phyloP scores from a whole-genome alignment of 2,113 vertebrate species.

The Salvator merianae region DNA sequence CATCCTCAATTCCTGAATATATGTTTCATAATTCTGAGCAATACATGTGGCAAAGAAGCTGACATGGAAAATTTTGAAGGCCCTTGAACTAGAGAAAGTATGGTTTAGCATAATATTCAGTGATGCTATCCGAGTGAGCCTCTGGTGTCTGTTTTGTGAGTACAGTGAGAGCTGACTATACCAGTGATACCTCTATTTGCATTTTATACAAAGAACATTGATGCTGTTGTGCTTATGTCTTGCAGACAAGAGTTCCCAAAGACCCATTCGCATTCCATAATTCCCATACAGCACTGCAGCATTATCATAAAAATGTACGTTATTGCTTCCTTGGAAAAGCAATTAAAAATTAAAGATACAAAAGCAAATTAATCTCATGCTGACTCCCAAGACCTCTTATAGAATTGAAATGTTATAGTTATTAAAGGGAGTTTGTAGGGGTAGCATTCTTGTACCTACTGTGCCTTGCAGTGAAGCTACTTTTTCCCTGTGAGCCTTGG shows the following conservation, averaged over 20 bases:
- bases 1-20: no score
- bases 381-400: conserved; percentile 51
- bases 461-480: not conserved
- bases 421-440: conserved; percentile 52
- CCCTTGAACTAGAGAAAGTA: not conserved
- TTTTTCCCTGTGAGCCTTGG: not conserved
- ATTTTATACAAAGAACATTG: not conserved
- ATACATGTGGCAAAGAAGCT: not conserved
- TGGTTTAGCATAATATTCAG: not conserved
- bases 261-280: conserved; percentile 41
- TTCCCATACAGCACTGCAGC: not conserved
- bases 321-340: conserved; percentile 54
- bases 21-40: no score
- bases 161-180: not conserved
- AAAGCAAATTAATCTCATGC: conserved; percentile 44
- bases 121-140: not conserved
- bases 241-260: conserved; percentile 25
- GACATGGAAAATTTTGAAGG: not conserved
- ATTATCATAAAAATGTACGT: not conserved
- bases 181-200: not conserved
- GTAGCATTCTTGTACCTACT: conserved; percentile 46
- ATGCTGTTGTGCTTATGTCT: conserved; percentile 39
- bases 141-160: not conserved
- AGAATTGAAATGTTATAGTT: conserved; percentile 50
- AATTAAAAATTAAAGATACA: conserved; percentile 60